Base-by-base conservation (phyloP, 1,140 invertebrate genomes). In the Heliconius nattereri region DNA sequence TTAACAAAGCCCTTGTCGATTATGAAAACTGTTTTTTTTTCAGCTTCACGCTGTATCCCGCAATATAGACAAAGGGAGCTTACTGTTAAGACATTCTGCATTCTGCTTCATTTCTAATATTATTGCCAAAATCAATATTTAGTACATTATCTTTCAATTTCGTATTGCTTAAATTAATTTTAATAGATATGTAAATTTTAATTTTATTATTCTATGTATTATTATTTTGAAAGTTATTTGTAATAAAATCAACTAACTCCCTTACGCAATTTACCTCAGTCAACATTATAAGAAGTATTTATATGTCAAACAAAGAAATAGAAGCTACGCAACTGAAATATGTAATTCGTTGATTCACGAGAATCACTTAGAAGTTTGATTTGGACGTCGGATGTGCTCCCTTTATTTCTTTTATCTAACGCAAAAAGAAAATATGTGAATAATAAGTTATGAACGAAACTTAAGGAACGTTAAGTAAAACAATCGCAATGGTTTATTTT, bases 351-450 rank as follows among this genome's bases (percentile, higher is more conserved):
- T 57, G 54, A 57, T 57, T 57, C 54, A 57, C 54, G 54, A 57
- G 54, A 57, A 57, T 57, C 2, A 57, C 54, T 57, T 66, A 66
- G 26, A 66, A 66, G 26, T 66, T 66, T 66, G 60, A 66, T n/a
- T 57, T 57, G 54, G 54, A 8, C 54, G 20, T 57, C 54, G 7
- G n/a, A 23, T 57, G 54, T 23, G 54, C n/a, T 57, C n/a, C n/a
- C 23, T 57, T 57, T 57, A 57, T 23, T 57, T 57, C 54, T 57
- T 57, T 23, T 23, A 1, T 57, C n/a, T 23, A 57, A 57, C n/a
- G 9, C 11, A 57, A 57, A 57, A 57, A 57, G n/a, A 11, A 57
- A 57, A 57, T 57, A 23, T 57, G 9, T 57, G n/a, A 57, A 57
- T 57, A 57, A 57, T 23, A 57, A 57, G 9, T 57, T 57, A 23